Evolutionary conservation across 2,113 vertebrate species (phyloP).

Genomic region (Jaculus jaculus): DNA sequence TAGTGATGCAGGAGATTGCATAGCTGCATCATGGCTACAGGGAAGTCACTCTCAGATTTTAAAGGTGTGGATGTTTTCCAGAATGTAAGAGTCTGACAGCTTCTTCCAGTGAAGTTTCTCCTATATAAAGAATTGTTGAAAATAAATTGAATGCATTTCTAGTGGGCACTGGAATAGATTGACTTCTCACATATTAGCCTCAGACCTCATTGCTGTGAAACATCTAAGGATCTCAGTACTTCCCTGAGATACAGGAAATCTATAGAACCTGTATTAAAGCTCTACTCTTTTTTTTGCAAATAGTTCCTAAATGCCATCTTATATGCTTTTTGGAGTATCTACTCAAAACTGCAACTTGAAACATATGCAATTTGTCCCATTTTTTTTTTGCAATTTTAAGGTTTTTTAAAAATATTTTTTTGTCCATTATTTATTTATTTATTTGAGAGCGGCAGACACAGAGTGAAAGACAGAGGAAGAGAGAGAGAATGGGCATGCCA

Average conservation of each 20-base stretch:
- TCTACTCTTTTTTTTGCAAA: background rate
- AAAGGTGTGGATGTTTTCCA: background rate
- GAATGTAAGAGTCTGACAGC: background rate
- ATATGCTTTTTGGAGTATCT: no score
- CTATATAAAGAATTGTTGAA: background rate
- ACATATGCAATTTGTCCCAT: background rate
- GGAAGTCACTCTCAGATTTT: background rate
- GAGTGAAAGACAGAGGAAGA: no score
- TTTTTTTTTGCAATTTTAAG: background rate
- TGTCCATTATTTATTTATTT: no score
- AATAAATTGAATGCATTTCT: background rate
- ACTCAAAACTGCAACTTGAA: background rate
- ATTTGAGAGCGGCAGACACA: no score
- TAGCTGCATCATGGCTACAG: background rate
- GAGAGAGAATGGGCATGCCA: no score
- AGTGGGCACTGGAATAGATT: background rate
- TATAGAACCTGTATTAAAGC: background rate
- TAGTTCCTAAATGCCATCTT: background rate
- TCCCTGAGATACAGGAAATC: background rate
- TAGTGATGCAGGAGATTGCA: background rate
- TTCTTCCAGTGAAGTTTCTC: slow-evolving; percentile 1
- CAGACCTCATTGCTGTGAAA: background rate
- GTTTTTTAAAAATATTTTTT: no score
- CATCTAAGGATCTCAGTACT: background rate
- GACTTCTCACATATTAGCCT: background rate